Conservation (phyloP, 2,888 invertebrate species). For the Lasioglossum marginatum region DNA sequence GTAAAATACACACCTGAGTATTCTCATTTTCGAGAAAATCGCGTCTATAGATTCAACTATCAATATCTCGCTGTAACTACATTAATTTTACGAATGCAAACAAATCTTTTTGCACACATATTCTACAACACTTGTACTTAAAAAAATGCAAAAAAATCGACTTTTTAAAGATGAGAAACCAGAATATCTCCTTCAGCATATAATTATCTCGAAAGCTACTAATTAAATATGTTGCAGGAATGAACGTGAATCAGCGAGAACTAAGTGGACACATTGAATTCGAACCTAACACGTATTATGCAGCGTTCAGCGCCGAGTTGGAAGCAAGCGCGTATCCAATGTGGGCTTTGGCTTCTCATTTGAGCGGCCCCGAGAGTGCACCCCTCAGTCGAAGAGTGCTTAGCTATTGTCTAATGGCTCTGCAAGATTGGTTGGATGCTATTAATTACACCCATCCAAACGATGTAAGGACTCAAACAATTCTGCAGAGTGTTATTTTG, state of each 20-base stretch:
- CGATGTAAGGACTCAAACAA: conserved; percentile 85
- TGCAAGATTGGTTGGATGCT: conserved; percentile 95
- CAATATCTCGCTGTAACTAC: no score
- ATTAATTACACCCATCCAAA: conserved; percentile 90
- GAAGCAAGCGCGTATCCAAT: conserved; percentile 99
- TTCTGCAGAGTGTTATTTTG: not conserved
- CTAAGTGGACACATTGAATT: conserved; percentile 96
- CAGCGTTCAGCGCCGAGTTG: conserved; percentile 98
- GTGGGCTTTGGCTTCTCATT: conserved; percentile 98
- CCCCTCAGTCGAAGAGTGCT: conserved; percentile 91
- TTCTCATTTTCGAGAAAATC: not conserved
- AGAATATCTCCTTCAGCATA: not conserved
- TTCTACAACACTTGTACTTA: not conserved
- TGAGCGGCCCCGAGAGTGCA: conserved; percentile 90
- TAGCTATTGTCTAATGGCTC: conserved; percentile 90
- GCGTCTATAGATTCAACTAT: no score
- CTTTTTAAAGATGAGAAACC: not conserved
- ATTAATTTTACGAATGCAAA: no score
- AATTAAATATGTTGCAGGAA: conserved; percentile 87
- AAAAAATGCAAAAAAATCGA: not conserved
- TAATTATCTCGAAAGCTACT: not conserved
- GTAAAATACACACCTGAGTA: not conserved
- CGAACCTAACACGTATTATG: conserved; percentile 98
- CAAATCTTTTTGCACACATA: no score
- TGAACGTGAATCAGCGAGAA: conserved; percentile 98